Percentiles rank a stretch among this genome's conserved stretches.
Evolutionary conservation across 2,113 vertebrate genomes (phyloP).

Genomic region (Thamnaconus septentrionalis): DNA sequence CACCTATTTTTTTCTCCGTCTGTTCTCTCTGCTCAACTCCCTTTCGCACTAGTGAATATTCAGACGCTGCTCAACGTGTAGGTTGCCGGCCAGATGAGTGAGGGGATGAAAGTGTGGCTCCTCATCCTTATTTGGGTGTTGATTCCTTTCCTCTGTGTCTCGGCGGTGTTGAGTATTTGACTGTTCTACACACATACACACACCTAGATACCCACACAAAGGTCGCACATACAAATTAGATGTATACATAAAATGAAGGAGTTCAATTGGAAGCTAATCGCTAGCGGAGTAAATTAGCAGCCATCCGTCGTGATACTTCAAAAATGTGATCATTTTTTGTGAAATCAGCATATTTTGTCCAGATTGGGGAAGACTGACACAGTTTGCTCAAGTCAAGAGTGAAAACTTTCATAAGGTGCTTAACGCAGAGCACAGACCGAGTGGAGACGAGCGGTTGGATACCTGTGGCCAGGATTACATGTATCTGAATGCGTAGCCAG

Average conservation of each 20-base stretch:
- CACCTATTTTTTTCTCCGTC: conserved; percentile 2
- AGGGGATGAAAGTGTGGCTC: conserved; percentile 27
- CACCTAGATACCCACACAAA: background rate
- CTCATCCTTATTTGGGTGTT: conserved; percentile 46
- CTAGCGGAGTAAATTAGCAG: too few relatives aligned
- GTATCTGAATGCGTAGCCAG: conserved; percentile 9
- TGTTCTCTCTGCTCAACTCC: conserved; percentile 29
- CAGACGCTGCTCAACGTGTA: conserved; percentile 41
- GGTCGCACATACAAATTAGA: background rate
- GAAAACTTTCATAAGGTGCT: background rate
- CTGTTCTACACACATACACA: background rate
- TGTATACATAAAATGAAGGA: too few relatives aligned
- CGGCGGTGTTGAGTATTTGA: conserved; percentile 59
- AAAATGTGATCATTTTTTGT: too few relatives aligned
- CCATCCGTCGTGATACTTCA: too few relatives aligned
- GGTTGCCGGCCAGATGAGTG: conserved; percentile 47
- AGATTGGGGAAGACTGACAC: too few relatives aligned
- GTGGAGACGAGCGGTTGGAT: background rate
- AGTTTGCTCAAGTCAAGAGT: too few relatives aligned
- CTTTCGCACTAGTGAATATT: conserved; percentile 62
- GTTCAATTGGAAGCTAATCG: too few relatives aligned
- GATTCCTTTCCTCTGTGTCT: conserved; percentile 26
- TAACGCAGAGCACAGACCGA: conserved; percentile 15
- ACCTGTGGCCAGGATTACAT: conserved; percentile 7
- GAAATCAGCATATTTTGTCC: too few relatives aligned